Conservation (phyloP, 1,140 invertebrate genomes). For the Asbolus verrucosus region DNA sequence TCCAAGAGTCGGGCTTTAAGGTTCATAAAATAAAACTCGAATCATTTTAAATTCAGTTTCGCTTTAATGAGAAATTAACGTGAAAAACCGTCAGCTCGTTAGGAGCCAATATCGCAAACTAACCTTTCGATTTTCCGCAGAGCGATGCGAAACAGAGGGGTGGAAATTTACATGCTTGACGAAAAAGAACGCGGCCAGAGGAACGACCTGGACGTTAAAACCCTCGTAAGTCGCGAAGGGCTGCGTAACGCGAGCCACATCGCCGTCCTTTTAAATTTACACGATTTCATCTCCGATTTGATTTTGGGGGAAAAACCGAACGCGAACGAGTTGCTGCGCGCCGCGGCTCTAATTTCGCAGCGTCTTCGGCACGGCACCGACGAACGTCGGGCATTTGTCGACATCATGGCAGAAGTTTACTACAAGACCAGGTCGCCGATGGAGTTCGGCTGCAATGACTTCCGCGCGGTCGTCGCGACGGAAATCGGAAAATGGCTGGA, state of each 20-base stretch:
- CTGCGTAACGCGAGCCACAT: conserved; percentile 64
- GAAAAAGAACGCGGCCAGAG: conserved; percentile 59
- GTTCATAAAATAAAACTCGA: too few relatives aligned
- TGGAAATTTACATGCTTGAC: conserved; percentile 86
- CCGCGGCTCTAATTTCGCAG: conserved; percentile 73
- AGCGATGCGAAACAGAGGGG: conserved; percentile 97
- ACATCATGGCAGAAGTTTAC: conserved; percentile 77
- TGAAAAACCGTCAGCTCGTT: too few relatives aligned
- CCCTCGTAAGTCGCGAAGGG: conserved; percentile 69
- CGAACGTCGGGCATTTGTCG: conserved; percentile 67
- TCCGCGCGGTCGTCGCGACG: conserved; percentile 55
- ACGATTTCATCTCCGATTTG: conserved; percentile 62
- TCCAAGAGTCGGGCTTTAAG: too few relatives aligned
- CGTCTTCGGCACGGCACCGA: conserved; percentile 73
- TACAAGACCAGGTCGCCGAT: conserved; percentile 70
- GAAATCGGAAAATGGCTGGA: conserved; percentile 53
- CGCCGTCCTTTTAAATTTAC: conserved; percentile 69
- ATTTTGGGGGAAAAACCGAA: conserved; percentile 68
- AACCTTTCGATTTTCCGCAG: too few relatives aligned
- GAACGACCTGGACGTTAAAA: conserved; percentile 68
- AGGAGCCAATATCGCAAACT: too few relatives aligned
- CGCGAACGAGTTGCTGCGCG: conserved; percentile 73
- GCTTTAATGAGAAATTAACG: too few relatives aligned
- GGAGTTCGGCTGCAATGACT: conserved; percentile 66
- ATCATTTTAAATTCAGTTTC: too few relatives aligned